Conservation (phyloP, 2,113 vertebrate species). For the Salminus brasiliensis region DNA sequence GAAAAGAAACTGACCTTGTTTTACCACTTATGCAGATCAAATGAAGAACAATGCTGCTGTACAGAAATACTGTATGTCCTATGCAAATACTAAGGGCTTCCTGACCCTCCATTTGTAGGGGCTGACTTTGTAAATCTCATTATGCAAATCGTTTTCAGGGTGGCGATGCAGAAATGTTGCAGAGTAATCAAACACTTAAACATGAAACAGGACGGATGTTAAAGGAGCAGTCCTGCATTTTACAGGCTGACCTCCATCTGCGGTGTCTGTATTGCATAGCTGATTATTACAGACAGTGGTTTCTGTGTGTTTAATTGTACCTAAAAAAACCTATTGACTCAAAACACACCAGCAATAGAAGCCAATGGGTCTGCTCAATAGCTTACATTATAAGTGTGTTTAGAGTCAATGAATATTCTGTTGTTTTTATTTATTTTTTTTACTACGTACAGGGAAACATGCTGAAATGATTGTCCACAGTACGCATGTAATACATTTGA, state of each 20-base stretch:
- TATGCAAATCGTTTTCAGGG: neutral
- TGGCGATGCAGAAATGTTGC: neutral
- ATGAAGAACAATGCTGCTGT: slow-evolving; percentile 19
- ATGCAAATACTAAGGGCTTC: neutral
- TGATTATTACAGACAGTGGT: neutral
- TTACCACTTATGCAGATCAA: slow-evolving; percentile 41
- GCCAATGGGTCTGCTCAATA: too few relatives aligned
- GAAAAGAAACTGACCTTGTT: slow-evolving; percentile 66
- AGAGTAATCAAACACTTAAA: neutral
- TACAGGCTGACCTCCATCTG: too few relatives aligned
- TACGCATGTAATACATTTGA: neutral
- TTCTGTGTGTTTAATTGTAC: neutral
- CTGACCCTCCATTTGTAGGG: neutral
- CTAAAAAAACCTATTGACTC: neutral
- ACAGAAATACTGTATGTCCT: neutral
- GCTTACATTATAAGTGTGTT: too few relatives aligned
- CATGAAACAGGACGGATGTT: too few relatives aligned
- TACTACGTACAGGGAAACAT: neutral
- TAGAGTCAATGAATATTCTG: neutral
- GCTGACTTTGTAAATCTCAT: neutral
- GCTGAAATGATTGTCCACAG: neutral
- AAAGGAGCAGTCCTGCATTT: too few relatives aligned
- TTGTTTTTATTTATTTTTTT: neutral
- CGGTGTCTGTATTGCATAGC: neutral
- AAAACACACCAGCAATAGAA: neutral